A percentile compares a stretch with the other conserved stretches of the same genome.
phyloP scores from a whole-genome alignment of 2,113 vertebrate species.

The Barbus barbus region DNA sequence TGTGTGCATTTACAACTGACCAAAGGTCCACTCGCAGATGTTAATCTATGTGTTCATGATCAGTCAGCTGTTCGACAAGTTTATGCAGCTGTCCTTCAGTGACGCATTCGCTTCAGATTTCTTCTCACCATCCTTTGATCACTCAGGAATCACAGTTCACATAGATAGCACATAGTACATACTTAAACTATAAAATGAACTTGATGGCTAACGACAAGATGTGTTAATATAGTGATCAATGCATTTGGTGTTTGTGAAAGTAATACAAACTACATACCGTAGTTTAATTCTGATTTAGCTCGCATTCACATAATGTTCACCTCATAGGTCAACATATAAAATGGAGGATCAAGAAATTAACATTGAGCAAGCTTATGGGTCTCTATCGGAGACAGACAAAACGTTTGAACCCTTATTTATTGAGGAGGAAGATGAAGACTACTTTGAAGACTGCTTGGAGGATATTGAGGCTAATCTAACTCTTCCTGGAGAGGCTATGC shows the following conservation, averaged over 20 bases:
- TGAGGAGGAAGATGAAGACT: constrained; percentile 65
- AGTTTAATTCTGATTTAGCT: neutral
- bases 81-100: constrained; percentile 45
- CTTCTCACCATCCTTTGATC: constrained; percentile 7
- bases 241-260: neutral
- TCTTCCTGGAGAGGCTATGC: constrained; percentile 35
- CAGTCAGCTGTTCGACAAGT: constrained; percentile 48
- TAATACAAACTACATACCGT: neutral
- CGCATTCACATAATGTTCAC: neutral
- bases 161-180: neutral
- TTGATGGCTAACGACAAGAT: neutral
- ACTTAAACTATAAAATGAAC: neutral
- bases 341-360: constrained; percentile 66
- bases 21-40: constrained; percentile 28
- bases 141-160: neutral
- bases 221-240: neutral
- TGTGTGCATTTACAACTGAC: neutral
- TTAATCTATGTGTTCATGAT: constrained; percentile 24
- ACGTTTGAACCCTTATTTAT: constrained; percentile 65
- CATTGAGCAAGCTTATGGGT: constrained; percentile 36
- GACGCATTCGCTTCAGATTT: constrained; percentile 28
- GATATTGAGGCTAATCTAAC: constrained; percentile 47
- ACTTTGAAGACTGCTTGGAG: constrained; percentile 60
- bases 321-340: constrained; percentile 25
- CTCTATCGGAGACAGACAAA: neutral